These are phyloP conservation scores for Druon quercuslanigerum DNA, from an alignment of 1,140 invertebrate genomes.

Conservation along the genomic window DNA sequence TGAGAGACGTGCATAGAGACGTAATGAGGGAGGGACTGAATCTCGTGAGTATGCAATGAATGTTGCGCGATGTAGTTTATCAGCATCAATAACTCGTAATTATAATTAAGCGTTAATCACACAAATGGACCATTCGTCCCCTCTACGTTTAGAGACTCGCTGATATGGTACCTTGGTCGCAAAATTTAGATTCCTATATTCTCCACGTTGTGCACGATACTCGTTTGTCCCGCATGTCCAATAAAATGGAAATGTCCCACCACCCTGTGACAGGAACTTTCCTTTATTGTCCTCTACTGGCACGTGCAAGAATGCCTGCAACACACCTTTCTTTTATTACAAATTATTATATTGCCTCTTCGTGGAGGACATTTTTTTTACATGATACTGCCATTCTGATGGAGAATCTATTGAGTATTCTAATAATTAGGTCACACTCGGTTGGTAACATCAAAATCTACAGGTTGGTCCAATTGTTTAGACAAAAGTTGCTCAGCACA, in stretches of 20 bases:
- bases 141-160: not conserved
- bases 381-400: too few species aligned
- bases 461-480: too few species aligned
- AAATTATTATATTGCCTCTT: too few species aligned
- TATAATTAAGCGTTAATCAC: conserved; percentile 30
- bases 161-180: not conserved
- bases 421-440: too few species aligned
- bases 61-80: conserved; percentile 1
- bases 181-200: conserved; percentile 21
- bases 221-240: conserved; percentile 13
- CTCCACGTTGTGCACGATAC: conserved; percentile 22
- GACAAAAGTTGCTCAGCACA: too few species aligned
- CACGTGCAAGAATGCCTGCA: conserved; percentile 1
- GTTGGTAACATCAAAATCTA: too few species aligned
- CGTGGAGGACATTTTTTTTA: too few species aligned
- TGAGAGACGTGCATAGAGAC: not conserved
- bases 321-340: not conserved
- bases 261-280: conserved; percentile 18
- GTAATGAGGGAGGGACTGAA: conserved; percentile 20
- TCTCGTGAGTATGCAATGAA: conserved; percentile 15
- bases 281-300: conserved; percentile 18
- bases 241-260: conserved; percentile 19
- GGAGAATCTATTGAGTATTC: too few species aligned
- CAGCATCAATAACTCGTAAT: conserved; percentile 15
- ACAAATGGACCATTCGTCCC: not conserved